Evolutionary conservation across 2,888 invertebrate genomes (phyloP).

Genomic region (Linnaemya vulpina): DNA sequence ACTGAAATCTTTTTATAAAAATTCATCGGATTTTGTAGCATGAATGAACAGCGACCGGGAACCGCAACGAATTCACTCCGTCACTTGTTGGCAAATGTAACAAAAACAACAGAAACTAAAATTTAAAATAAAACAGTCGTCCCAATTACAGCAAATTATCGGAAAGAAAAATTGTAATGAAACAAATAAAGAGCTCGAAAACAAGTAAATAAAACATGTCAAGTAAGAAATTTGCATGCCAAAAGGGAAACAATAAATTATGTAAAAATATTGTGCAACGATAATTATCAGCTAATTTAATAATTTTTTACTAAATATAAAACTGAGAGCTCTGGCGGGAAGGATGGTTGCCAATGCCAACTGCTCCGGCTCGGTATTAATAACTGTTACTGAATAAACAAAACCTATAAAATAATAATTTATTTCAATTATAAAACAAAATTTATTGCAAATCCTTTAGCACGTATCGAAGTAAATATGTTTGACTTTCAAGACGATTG

Average conservation of each 20-base stretch:
- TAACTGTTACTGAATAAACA: too few species aligned
- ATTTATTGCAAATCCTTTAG: background rate
- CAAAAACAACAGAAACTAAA: background rate
- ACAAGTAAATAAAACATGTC: background rate
- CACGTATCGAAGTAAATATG: background rate
- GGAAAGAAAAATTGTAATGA: background rate
- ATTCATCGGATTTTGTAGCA: background rate
- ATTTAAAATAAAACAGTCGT: constrained; percentile 9
- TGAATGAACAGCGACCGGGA: background rate
- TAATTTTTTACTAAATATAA: background rate
- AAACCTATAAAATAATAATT: background rate
- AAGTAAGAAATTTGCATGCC: background rate
- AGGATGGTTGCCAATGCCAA: too few species aligned
- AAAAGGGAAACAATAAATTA: background rate
- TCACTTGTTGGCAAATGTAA: background rate
- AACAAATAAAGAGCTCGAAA: background rate
- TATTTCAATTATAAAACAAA: background rate
- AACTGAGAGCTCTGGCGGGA: too few species aligned
- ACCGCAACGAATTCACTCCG: background rate
- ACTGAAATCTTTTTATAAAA: too few species aligned
- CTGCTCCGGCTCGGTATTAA: too few species aligned
- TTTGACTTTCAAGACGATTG: background rate
- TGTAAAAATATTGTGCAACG: background rate
- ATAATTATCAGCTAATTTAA: background rate
- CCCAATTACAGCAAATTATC: constrained; percentile 39